A percentile compares a stretch with the other conserved stretches of the same genome.
Conservation (phyloP, 2,888 invertebrate species). For the Lasioglossum morio region DNA sequence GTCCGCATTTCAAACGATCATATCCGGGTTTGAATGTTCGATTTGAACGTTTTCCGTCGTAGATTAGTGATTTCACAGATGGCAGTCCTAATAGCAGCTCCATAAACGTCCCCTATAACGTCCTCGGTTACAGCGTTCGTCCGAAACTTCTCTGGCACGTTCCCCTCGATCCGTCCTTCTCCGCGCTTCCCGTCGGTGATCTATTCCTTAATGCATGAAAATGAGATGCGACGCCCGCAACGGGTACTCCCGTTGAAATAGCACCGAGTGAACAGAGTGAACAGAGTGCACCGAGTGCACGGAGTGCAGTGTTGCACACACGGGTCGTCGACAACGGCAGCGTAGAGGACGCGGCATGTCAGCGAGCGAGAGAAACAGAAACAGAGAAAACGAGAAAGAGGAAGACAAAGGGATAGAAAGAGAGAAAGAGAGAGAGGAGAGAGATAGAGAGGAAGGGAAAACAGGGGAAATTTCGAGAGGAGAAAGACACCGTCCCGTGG, state of each 20-base stretch:
- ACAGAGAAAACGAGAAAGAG: background rate
- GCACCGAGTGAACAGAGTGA: constrained; percentile 24
- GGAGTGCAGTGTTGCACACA: background rate
- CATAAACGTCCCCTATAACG: background rate
- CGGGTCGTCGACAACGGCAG: constrained; percentile 38
- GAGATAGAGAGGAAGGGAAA: constrained; percentile 22
- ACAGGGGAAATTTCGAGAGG: constrained; percentile 50
- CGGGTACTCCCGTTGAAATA: constrained; percentile 65
- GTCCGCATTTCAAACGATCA: background rate
- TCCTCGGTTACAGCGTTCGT: constrained; percentile 1
- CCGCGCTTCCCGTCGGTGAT: constrained; percentile 52
- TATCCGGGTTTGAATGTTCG: background rate
- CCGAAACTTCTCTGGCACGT: constrained; percentile 11
- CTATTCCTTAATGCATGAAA: constrained; percentile 75
- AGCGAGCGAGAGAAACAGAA: constrained; percentile 21
- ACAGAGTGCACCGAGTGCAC: background rate
- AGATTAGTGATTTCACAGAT: background rate
- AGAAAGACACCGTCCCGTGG: constrained; percentile 51
- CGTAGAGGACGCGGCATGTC: background rate
- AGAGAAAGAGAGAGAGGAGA: background rate
- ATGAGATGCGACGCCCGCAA: constrained; percentile 72
- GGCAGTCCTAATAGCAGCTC: background rate
- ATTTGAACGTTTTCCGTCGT: background rate
- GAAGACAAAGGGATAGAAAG: too few species aligned
- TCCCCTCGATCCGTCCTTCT: constrained; percentile 31